Percentiles rank a stretch among this genome's conserved stretches.
Evolutionary conservation across 2,888 invertebrate species (phyloP).

Genomic region (Drosophila nr. perissopoda): DNA sequence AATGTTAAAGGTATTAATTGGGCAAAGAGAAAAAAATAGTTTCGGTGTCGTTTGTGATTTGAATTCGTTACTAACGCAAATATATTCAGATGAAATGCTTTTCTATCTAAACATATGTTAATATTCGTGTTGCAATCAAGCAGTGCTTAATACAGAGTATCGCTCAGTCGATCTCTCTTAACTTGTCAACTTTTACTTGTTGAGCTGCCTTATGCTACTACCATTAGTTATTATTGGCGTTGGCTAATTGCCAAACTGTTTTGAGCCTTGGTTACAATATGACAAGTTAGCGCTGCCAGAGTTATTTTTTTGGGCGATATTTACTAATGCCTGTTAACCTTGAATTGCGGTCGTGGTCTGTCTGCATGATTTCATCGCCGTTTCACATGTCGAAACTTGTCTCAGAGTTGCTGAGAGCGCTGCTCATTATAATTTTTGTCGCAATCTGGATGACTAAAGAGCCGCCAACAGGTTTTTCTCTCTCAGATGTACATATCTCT

Average conservation of each 20-base stretch:
- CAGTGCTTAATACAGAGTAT: conserved; percentile 7
- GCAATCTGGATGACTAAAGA: conserved; percentile 68
- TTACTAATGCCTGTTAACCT: conserved; percentile 49
- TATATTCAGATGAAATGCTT: neutral
- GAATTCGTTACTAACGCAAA: neutral
- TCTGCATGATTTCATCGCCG: conserved; percentile 73
- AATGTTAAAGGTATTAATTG: neutral
- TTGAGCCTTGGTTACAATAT: conserved; percentile 39
- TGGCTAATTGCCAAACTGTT: conserved; percentile 60
- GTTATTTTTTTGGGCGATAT: conserved; percentile 49
- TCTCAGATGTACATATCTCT: neutral
- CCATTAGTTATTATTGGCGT: conserved; percentile 24
- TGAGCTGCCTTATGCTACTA: conserved; percentile 2
- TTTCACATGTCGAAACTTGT: conserved; percentile 55
- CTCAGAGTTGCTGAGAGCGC: conserved; percentile 30
- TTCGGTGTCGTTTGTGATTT: neutral
- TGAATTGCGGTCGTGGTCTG: conserved; percentile 58
- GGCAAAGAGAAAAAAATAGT: neutral
- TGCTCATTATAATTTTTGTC: conserved; percentile 74
- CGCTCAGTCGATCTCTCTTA: neutral
- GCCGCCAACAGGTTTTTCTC: conserved; percentile 62
- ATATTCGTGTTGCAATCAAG: neutral
- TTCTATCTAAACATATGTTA: neutral
- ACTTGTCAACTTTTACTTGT: neutral
- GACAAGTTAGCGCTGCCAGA: conserved; percentile 34